Evolutionary conservation across 1,140 invertebrate genomes (phyloP).

Genomic region (Drosophila fuyamai): DNA sequence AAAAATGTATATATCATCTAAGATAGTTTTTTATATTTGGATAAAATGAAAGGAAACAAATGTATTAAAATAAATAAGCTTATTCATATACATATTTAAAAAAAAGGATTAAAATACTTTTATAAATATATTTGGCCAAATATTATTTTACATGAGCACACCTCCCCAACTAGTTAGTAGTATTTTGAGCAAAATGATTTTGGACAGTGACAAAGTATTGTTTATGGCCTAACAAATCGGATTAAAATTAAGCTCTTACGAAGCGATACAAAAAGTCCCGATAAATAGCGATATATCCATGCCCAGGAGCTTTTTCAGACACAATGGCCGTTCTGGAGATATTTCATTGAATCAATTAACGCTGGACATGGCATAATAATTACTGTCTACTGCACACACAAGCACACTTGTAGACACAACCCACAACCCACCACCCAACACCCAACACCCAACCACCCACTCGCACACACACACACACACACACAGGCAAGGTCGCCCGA

Average conservation of each 20-base stretch:
- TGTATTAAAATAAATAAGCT: no score
- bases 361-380: slow-evolving; percentile 82
- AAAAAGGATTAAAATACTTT: no score
- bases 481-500: slow-evolving; percentile 66
- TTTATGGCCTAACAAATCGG: slow-evolving; percentile 8
- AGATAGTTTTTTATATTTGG: no score
- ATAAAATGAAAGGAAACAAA: no score
- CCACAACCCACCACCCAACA: not conserved
- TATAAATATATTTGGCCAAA: no score
- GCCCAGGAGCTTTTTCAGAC: slow-evolving; percentile 19
- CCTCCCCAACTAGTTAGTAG: no score
- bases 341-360: slow-evolving; percentile 84
- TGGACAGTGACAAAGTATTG: not conserved
- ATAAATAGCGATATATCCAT: slow-evolving; percentile 18
- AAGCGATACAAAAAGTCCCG: slow-evolving; percentile 13
- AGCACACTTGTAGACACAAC: slow-evolving; percentile 21
- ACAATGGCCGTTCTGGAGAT: slow-evolving; percentile 41
- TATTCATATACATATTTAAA: no score
- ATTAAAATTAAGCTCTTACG: slow-evolving; percentile 28
- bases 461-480: slow-evolving; percentile 10
- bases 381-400: slow-evolving; percentile 68
- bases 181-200: not conserved
- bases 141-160: no score
- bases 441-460: not conserved
- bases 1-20: no score